Evolutionary conservation across 1,140 invertebrate genomes (phyloP).

Genomic region (Melitaea cinxia): DNA sequence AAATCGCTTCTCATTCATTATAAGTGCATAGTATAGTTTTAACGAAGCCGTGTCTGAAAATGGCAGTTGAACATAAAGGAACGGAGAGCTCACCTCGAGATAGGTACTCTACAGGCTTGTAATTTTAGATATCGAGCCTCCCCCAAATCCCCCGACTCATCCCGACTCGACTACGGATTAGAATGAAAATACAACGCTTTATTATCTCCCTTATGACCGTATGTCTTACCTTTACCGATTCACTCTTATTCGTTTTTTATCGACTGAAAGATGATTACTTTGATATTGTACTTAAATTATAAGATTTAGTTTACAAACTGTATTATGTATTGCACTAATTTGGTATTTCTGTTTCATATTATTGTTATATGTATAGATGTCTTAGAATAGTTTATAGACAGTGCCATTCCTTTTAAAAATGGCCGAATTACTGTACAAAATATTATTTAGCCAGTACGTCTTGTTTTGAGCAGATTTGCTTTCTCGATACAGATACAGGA

Average conservation of each 20-base stretch:
- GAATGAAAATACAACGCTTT: conserved; percentile 78
- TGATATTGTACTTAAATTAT: conserved; percentile 13
- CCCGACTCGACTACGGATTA: conserved; percentile 68
- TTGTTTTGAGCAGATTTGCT: too few species aligned
- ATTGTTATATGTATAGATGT: too few species aligned
- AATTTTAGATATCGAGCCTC: conserved; percentile 77
- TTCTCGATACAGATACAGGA: not conserved
- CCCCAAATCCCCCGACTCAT: conserved; percentile 60
- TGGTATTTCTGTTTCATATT: too few species aligned
- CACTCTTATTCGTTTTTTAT: conserved; percentile 45
- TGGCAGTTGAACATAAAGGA: conserved; percentile 72
- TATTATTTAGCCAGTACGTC: too few species aligned
- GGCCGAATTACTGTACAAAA: too few species aligned
- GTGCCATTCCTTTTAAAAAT: too few species aligned
- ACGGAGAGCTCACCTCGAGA: conserved; percentile 62
- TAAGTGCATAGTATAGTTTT: conserved; percentile 56
- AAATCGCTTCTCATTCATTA: conserved; percentile 56
- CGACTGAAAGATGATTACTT: conserved; percentile 28
- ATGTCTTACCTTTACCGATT: conserved; percentile 64
- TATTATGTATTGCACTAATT: too few species aligned
- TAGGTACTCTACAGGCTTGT: conserved; percentile 74
- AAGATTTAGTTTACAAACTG: too few species aligned
- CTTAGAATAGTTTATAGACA: too few species aligned
- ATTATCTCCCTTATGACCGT: conserved; percentile 76
- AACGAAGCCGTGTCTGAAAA: conserved; percentile 65